Evolutionary conservation across 2,113 vertebrate species (phyloP), one percentile per base, ranked within the genome.

Genomic region (Aramus guarauna): DNA sequence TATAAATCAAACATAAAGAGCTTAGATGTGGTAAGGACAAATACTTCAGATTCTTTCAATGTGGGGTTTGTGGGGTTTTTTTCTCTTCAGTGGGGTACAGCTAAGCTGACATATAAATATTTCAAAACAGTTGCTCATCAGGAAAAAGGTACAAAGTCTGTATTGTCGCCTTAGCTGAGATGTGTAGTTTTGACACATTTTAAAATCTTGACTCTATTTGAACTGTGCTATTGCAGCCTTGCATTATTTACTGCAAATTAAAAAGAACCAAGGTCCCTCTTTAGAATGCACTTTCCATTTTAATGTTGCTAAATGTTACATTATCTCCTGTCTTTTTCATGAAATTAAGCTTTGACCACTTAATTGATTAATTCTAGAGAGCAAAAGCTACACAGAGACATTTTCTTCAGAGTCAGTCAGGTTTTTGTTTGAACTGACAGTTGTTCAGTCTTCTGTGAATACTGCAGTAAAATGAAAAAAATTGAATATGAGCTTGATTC

Each of bases 331-430:
- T 45, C 80, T 89, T 86, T 89, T 92, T 76, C 60, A 79, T 62
- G 3, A 85, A 95, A 91, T 92, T 84, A 91, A 95, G 73, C 83
- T 91, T 78, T 95, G 95, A 84, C 86, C 86, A 76, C 74, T 91
- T 95, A 96, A 94, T 96, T 95, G 89, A 94, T 96, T 95, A 96
- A 91, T 95, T 96, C 66, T 78, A 79, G 79, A 76, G 45, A 89
- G 94, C 76, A 92, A 92, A 92, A 87, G 66, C 91, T 78, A 60
- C 52, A 59, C 11, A 55, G 86, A 78, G 45, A 85, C 56, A 64
- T 95, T 95, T 95, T 89, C 53, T 91, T 94, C 86, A 82, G 58
- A 63, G 60, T 71, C 83, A 86, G 66, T 56, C 39, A 71, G 83
- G 52, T 78, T 92, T 95, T 92, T 94, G 58, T 91, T 95, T 89